Evolutionary conservation across 2,113 vertebrate genomes (phyloP), one percentile per base, ranked within the genome.

Genomic region (Donacobius atricapilla): DNA sequence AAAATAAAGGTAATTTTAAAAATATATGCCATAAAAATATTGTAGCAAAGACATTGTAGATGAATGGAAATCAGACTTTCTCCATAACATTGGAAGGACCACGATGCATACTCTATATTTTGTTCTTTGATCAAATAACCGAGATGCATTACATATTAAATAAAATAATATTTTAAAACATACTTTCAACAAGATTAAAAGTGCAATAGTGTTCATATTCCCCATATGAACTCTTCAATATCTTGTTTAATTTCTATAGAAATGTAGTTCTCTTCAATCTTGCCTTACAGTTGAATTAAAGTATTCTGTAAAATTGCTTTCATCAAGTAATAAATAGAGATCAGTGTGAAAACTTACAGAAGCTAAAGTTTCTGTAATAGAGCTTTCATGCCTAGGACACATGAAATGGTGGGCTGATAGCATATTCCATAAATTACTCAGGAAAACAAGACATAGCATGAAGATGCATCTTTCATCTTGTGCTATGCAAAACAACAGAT

Each of bases 401-500:
- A 28, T 39, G 30, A 60, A 68, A 45, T 9, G 4, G 5, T 54
- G 17, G 83, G 22, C 25, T 76, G 19, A 35, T 37, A 68, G 14
- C 14, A 22, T 45, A 10, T 69, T 89, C 22, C 39, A 58, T 37
- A 66, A 69, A 68, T 35, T 66, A 70, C 1, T 57, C n/a, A 48
- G 27, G 35, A 80, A 68, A 77, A 50, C 2, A 83, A 60, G 8
- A 2, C 54, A n/a, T 47, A 40, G 3, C 18, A 45, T 51, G 33
- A n/a, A 90, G n/a, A 79, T 72, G 9, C 31, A 83, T 81, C 73
- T 79, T 87, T 94, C 44, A 66, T 78, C 47, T 87, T 61, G 23
- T 64, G 23, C 11, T 63, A 39, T 28, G 25, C 40, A 79, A 66
- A 44, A 13, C 3, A 63, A 18, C 1, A 5, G 9, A 71, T n/a